A percentile compares a stretch with the other conserved stretches of the same genome.
Evolutionary conservation across 2,888 invertebrate genomes (phyloP).

Genomic region (Drosophila longiperda): DNA sequence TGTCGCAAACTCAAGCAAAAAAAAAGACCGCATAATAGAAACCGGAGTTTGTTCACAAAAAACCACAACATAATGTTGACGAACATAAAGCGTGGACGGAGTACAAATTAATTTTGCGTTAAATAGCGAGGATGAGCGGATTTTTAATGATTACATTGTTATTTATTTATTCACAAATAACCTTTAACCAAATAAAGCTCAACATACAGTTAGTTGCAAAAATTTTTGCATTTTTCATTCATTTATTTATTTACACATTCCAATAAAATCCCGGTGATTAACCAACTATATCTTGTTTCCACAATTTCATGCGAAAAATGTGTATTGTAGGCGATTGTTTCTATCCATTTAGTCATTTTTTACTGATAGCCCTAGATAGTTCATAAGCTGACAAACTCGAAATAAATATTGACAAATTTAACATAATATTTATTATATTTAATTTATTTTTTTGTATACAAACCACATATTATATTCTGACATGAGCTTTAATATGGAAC

Average conservation of each 20-base stretch:
- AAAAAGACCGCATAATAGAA: constrained; percentile 21
- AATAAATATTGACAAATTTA: background rate
- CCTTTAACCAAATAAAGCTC: background rate
- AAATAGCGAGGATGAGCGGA: constrained; percentile 6
- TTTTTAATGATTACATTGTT: background rate
- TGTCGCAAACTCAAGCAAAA: constrained; percentile 38
- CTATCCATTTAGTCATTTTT: background rate
- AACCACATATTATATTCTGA: background rate
- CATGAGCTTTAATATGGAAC: too few species aligned
- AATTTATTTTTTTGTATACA: background rate
- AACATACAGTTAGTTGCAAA: background rate
- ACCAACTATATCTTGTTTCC: background rate
- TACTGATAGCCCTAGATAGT: background rate
- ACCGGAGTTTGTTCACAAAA: constrained; percentile 36
- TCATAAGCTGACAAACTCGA: background rate
- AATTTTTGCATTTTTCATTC: background rate
- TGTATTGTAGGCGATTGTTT: constrained; percentile 10
- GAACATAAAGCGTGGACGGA: constrained; percentile 20
- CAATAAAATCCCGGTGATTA: constrained; percentile 7
- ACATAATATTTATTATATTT: too few species aligned
- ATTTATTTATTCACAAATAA: background rate
- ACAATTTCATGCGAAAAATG: constrained; percentile 18
- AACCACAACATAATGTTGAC: constrained; percentile 18
- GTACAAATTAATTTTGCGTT: constrained; percentile 7
- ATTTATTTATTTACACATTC: background rate